Evolutionary conservation across 2,888 invertebrate genomes (phyloP), one percentile per base, ranked within the genome.

Genomic region (Cheilosia urbana): DNA sequence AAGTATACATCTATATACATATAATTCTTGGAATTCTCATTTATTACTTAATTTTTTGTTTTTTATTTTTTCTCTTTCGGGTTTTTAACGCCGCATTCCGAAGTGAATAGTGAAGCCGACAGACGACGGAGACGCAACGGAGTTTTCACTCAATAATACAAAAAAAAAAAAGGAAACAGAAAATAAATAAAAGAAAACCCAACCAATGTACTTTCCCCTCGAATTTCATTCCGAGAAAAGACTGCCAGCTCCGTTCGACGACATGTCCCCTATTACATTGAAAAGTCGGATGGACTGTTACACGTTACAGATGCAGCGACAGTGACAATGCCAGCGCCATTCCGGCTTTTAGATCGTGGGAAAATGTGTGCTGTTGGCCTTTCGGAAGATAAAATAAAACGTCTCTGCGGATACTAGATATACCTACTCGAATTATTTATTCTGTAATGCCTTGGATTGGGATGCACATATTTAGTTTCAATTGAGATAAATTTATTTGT

Each of bases 181-280:
- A n/a, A n/a, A n/a, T n/a, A n/a, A n/a, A n/a, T n/a, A n/a, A 73
- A 42, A 34, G 37, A 75, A 75, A 66, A 51, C 27, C 30, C 37
- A 76, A 75, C 49, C n/a, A 66, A 76, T 65, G 51, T 55, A 68
- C 51, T 66, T 76, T 76, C 66, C 66, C 76, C 65, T 66, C 65
- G 76, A 66, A 76, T 76, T 66, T 76, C 76, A 51, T 76, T 76
- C 66, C 58, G 17, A 66, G 76, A 47, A 27, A 58, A 40, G 58
- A 66, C 76, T 66, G 76, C 66, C 76, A 58, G 76, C 66, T 66
- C 49, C 30, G 57, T 53, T 9, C 30, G 40, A 27, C 47, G 34
- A 45, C 34, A 55, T 63, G 65, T 75, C 65, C 65, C 65, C 57
- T 72, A 62, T 65, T 57, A 65, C 63, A 65, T 57, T n/a, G 45